Conservation (phyloP, 2,888 invertebrate genomes). For the Oscheius myriophilus region DNA sequence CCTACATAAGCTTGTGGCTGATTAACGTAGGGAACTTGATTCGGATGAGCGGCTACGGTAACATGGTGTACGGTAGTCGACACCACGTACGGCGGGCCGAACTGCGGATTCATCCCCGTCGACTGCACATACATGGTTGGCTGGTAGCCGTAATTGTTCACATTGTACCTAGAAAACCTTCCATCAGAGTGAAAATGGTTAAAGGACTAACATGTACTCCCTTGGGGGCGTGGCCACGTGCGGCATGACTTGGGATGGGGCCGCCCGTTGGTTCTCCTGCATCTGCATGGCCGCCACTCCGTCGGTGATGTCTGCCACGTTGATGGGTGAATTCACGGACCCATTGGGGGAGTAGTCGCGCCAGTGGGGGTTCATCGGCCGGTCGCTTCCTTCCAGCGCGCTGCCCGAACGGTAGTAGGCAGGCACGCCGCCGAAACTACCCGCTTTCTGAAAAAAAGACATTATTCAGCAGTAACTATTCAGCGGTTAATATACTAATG, state of each 20-base stretch:
- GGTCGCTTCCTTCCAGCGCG: slow-evolving; percentile 2
- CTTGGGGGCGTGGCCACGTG: not conserved
- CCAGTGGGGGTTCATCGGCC: not conserved
- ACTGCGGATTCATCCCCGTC: slow-evolving; percentile 1
- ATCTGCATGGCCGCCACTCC: slow-evolving; percentile 15
- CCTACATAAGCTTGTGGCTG: not conserved
- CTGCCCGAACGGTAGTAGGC: slow-evolving; percentile 27
- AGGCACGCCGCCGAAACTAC: slow-evolving; percentile 45
- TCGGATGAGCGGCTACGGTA: not conserved
- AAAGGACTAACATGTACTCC: slow-evolving; percentile 2
- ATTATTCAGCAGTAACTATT: not conserved
- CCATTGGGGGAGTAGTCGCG: slow-evolving; percentile 16
- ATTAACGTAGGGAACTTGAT: slow-evolving; percentile 13
- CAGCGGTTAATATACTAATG: too few species aligned
- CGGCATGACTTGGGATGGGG: slow-evolving; percentile 4
- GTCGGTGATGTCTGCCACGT: slow-evolving; percentile 9
- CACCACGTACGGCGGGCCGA: slow-evolving; percentile 14
- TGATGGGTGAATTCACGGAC: slow-evolving; percentile 13
- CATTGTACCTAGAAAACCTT: too few species aligned
- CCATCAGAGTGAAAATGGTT: not conserved
- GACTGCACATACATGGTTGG: slow-evolving; percentile 19
- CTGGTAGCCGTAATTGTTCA: slow-evolving; percentile 15
- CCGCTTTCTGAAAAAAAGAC: slow-evolving; percentile 38
- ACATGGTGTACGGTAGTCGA: slow-evolving; percentile 22
- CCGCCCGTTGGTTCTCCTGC: not conserved